Conservation (phyloP, 2,888 invertebrate species). For the Epiblema foenella region DNA sequence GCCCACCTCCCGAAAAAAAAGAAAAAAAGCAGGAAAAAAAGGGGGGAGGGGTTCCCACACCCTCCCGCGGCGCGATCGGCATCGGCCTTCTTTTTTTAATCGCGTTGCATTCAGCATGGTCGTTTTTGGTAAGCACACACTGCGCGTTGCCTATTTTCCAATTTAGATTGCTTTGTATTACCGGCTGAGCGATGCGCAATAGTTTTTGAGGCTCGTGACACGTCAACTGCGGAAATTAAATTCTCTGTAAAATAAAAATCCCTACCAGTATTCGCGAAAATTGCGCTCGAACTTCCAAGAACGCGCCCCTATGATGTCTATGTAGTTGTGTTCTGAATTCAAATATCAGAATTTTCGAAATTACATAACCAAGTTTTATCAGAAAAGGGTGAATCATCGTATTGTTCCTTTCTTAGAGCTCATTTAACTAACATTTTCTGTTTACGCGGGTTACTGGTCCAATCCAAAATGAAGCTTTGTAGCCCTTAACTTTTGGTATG, state of each 20-base stretch:
- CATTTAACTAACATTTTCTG: neutral
- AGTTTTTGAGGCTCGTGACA: conserved; percentile 82
- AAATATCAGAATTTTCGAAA: neutral
- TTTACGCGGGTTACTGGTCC: no score
- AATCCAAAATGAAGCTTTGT: no score
- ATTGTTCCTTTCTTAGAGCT: neutral
- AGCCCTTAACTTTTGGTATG: no score
- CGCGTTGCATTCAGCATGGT: conserved; percentile 82
- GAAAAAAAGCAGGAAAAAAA: conserved; percentile 74
- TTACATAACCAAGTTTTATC: neutral
- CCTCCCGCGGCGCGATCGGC: conserved; percentile 82
- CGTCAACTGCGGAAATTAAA: conserved; percentile 79
- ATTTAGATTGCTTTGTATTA: conserved; percentile 86
- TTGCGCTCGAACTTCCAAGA: conserved; percentile 22
- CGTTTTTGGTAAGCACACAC: conserved; percentile 85
- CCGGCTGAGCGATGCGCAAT: conserved; percentile 83
- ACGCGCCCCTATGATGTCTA: conserved; percentile 20
- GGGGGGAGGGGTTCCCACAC: conserved; percentile 65
- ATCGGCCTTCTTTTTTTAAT: conserved; percentile 85
- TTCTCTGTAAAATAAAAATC: conserved; percentile 46
- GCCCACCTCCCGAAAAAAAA: conserved; percentile 81
- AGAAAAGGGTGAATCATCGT: neutral
- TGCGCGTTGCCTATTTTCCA: conserved; percentile 85
- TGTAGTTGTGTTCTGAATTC: conserved; percentile 1
- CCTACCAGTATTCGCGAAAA: neutral